Conservation (phyloP, 92 coral and sea anemone genomes). For the Palythoa caribaeorum region DNA sequence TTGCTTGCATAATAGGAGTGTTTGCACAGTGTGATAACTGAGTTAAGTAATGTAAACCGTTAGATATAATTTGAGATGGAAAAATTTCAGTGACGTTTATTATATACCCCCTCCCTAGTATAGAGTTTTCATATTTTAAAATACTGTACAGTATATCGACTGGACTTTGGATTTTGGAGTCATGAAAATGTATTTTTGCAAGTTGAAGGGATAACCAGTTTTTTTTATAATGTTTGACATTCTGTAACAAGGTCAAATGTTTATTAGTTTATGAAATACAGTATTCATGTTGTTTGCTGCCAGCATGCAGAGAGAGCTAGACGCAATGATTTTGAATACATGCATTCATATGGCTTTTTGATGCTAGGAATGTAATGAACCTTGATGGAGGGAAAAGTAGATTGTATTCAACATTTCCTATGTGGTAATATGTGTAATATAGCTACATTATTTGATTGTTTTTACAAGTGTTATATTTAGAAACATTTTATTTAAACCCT, state of each 20-base stretch:
- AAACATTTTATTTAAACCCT: not conserved
- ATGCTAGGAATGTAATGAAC: not conserved
- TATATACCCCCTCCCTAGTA: constrained; percentile 17
- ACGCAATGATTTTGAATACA: not conserved
- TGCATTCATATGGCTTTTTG: not conserved
- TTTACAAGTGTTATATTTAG: not conserved
- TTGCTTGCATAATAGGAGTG: not conserved
- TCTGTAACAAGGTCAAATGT: not conserved
- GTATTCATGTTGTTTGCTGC: not conserved
- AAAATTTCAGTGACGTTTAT: not conserved
- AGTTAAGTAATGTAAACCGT: not conserved
- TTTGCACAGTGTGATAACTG: constrained; percentile 19
- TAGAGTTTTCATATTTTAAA: not conserved
- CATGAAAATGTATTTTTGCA: not conserved
- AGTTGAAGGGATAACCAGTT: not conserved
- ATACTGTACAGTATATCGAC: not conserved
- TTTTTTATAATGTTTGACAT: not conserved
- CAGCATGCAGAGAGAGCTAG: not conserved
- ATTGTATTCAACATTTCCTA: not conserved
- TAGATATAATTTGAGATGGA: constrained; percentile 21
- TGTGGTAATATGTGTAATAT: not conserved
- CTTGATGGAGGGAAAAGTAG: constrained; percentile 5
- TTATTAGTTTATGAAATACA: not conserved
- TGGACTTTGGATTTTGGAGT: not conserved
- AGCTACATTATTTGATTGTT: not conserved